A percentile compares a stretch with the other conserved stretches of the same genome.
phyloP scores from a whole-genome alignment of 2,113 vertebrate species.

The Puma concolor region DNA sequence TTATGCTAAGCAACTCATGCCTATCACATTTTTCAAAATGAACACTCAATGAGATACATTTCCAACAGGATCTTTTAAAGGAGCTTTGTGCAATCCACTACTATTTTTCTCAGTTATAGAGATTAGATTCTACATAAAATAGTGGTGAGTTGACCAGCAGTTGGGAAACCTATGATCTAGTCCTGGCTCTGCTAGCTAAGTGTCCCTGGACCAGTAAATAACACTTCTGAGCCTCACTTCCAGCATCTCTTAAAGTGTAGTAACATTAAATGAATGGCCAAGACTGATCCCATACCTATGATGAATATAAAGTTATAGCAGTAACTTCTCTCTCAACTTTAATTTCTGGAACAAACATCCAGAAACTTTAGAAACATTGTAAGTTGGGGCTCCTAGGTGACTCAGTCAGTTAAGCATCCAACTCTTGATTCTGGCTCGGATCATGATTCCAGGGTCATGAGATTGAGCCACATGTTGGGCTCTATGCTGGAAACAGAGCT shows the following conservation, averaged over 20 bases:
- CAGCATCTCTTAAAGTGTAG: neutral
- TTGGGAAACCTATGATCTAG: neutral
- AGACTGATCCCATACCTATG: neutral
- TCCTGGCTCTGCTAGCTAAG: neutral
- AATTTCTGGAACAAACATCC: neutral
- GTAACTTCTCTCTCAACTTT: neutral
- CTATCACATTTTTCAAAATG: slow-evolving; percentile 55
- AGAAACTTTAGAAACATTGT: neutral
- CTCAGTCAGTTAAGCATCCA: too few species aligned
- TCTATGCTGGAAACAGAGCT: too few species aligned
- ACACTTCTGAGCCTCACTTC: neutral
- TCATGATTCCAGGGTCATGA: too few species aligned
- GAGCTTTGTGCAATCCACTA: slow-evolving; percentile 15
- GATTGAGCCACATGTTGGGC: too few species aligned
- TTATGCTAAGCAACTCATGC: slow-evolving; percentile 49
- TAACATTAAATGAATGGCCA: neutral
- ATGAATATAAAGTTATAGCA: neutral
- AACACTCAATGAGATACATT: neutral
- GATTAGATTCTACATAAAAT: neutral
- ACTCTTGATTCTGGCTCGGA: too few species aligned
- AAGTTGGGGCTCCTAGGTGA: neutral
- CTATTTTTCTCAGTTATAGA: slow-evolving; percentile 6
- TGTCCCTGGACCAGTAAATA: neutral
- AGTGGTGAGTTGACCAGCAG: neutral
- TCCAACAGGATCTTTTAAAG: slow-evolving; percentile 33